These are phyloP conservation scores for Dipodomys merriami DNA, from an alignment of 2,113 vertebrate species.

Conservation along the genomic window DNA sequence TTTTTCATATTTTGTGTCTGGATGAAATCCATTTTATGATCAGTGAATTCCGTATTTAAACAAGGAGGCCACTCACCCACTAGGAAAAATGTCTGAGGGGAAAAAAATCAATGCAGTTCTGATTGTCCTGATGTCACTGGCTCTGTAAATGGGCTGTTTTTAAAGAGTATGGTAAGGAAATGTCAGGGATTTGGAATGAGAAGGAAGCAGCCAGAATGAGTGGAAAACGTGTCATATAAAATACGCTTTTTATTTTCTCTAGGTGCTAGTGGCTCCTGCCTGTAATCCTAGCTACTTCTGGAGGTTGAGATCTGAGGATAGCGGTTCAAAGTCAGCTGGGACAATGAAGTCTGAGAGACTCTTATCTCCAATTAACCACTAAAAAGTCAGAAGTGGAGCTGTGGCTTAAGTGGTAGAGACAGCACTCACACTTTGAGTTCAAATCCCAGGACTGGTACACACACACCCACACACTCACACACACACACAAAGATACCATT, in stretches of 20 bases:
- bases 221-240: background rate
- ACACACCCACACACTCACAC: no score
- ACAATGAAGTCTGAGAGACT: no score
- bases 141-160: slow-evolving; percentile 60
- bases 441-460: no score
- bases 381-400: no score
- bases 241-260: background rate
- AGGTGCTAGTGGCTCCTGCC: no score
- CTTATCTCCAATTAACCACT: no score
- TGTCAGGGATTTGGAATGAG: background rate
- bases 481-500: no score
- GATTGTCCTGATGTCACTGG: slow-evolving; percentile 62
- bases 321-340: no score
- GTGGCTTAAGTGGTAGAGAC: no score
- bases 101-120: slow-evolving; percentile 54
- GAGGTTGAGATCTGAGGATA: no score
- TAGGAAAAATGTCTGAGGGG: slow-evolving; percentile 70
- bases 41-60: slow-evolving; percentile 75
- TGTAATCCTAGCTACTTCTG: no score
- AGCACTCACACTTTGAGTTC: no score
- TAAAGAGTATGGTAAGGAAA: slow-evolving; percentile 52
- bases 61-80: slow-evolving; percentile 74
- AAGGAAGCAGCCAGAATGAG: background rate
- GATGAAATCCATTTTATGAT: slow-evolving; percentile 77
- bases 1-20: slow-evolving; percentile 70